These are phyloP conservation scores for Spinus olivaceus DNA, from an alignment of 2,797 vertebrate genomes.

Conservation along the genomic window DNA sequence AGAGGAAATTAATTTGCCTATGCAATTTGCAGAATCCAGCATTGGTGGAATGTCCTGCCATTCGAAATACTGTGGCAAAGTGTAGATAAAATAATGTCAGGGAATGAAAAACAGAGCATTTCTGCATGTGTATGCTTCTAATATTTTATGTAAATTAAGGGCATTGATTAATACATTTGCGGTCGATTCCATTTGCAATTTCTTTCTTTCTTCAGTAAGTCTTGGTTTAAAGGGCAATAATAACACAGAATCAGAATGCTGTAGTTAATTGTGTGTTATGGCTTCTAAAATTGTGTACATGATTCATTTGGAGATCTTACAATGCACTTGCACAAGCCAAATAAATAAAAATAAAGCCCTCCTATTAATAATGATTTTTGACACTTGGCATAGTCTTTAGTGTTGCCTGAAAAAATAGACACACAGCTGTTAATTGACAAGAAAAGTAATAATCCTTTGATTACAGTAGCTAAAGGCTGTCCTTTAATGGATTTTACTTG, in stretches of 20 bases:
- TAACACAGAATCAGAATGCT: neutral
- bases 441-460: conserved; percentile 74
- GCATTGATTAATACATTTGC: neutral
- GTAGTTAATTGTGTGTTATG: neutral
- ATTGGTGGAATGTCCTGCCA: neutral
- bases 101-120: neutral
- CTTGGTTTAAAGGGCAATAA: neutral
- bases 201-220: neutral
- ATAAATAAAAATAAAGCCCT: conserved; percentile 22
- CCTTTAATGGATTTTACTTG: conserved; percentile 74
- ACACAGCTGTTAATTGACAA: conserved; percentile 72
- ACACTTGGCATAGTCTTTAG: conserved; percentile 46
- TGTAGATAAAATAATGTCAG: neutral
- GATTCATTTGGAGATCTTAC: neutral
- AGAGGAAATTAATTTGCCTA: neutral
- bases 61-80: neutral
- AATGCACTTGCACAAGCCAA: neutral
- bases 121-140: neutral
- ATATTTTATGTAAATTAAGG: neutral
- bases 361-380: conserved; percentile 27
- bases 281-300: neutral
- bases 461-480: conserved; percentile 73
- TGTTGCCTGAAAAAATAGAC: conserved; percentile 33
- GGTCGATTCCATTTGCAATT: conserved; percentile 22
- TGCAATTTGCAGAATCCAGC: neutral